phyloP scores from a whole-genome alignment of 2,797 vertebrate genomes.

The Halcyon chelicuti region DNA sequence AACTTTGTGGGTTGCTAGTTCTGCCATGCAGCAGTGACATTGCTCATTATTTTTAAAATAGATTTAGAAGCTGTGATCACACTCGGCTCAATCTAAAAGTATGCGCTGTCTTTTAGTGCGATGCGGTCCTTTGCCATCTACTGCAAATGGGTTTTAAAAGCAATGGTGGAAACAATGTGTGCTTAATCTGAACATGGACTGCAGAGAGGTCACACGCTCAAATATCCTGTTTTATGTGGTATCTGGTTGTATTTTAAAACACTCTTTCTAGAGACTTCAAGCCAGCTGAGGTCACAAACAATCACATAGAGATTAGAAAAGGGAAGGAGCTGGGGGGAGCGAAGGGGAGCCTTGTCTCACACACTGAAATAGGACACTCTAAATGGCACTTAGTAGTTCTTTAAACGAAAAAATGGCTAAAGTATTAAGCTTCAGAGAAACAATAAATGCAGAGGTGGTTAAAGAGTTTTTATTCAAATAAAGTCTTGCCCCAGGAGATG shows the following conservation, averaged over 20 bases:
- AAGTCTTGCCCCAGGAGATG: conserved; percentile 68
- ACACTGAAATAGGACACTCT: conserved; percentile 46
- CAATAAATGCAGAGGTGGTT: conserved; percentile 36
- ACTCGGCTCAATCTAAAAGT: not conserved
- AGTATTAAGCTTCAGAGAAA: conserved; percentile 11
- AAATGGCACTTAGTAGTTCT: conserved; percentile 32
- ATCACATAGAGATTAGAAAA: conserved; percentile 44
- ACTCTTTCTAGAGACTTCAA: conserved; percentile 41
- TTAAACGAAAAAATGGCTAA: conserved; percentile 42
- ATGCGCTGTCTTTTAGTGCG: not conserved
- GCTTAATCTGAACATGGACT: conserved; percentile 25
- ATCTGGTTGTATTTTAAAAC: conserved; percentile 65
- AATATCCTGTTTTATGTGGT: conserved; percentile 41
- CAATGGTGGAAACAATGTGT: conserved; percentile 16
- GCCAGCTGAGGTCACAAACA: conserved; percentile 54
- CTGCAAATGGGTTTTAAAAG: conserved; percentile 42
- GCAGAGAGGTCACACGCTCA: conserved; percentile 31
- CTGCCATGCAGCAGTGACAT: not conserved
- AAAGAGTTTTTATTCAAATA: conserved; percentile 70
- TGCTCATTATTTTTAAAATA: conserved; percentile 40
- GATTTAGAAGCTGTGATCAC: conserved; percentile 41
- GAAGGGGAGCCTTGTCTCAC: conserved; percentile 14
- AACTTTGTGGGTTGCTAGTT: conserved; percentile 39
- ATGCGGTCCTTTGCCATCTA: not conserved
- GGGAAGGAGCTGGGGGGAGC: not conserved